A percentile compares a stretch with the other conserved stretches of the same genome.
phyloP scores from a whole-genome alignment of 2,797 vertebrate species.

The Pogoniulus pusillus region DNA sequence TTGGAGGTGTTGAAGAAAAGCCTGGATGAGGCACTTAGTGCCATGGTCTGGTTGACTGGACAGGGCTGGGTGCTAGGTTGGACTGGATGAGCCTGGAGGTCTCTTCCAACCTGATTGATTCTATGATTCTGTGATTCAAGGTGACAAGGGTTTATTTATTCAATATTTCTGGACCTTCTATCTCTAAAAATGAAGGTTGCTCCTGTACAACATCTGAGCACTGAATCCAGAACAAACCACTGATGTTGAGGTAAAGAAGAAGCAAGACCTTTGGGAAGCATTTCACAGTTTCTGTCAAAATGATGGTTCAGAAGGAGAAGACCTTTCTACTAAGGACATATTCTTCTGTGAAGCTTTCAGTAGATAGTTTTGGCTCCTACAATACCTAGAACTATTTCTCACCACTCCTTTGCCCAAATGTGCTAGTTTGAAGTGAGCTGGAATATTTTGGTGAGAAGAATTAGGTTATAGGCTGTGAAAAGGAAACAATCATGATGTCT shows the following conservation, averaged over 20 bases:
- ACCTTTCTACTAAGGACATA: not conserved
- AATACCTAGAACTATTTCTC: not conserved
- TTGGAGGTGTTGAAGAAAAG: too few relatives aligned
- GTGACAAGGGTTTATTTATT: conserved; percentile 15
- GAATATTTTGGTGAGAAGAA: too few relatives aligned
- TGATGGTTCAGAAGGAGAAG: not conserved
- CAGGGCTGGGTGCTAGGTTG: too few relatives aligned
- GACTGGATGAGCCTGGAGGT: too few relatives aligned
- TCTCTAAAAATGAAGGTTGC: not conserved
- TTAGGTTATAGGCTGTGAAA: too few relatives aligned
- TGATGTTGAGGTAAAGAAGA: not conserved
- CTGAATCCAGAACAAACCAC: not conserved
- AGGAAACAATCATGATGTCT: too few relatives aligned
- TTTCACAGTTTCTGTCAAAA: not conserved
- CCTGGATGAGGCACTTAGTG: too few relatives aligned
- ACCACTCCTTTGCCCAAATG: not conserved
- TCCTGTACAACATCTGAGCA: not conserved
- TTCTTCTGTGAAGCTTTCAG: not conserved
- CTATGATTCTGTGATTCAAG: too few relatives aligned
- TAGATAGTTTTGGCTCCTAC: not conserved
- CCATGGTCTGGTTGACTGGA: too few relatives aligned
- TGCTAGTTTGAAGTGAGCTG: too few relatives aligned
- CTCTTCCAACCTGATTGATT: too few relatives aligned
- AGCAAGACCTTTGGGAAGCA: not conserved
- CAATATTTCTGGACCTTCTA: not conserved